Percentiles rank a stretch among this genome's conserved stretches.
These are phyloP conservation scores for Drosophila lacicola DNA, from an alignment of 2,888 invertebrate genomes.

Conservation along the genomic window DNA sequence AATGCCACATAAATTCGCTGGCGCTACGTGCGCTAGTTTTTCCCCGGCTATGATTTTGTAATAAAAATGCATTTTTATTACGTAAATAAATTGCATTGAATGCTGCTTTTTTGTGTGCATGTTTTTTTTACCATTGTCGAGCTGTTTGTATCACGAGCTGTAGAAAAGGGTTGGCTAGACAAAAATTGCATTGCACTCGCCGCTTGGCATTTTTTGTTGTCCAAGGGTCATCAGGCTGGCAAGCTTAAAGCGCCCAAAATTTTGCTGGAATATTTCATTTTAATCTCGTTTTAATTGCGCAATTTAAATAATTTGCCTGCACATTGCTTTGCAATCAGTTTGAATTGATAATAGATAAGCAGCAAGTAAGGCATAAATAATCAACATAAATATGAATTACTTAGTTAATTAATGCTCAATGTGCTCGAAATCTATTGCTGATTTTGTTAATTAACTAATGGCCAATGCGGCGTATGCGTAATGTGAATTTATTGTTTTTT, in stretches of 20 bases:
- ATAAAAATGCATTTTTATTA: constrained; percentile 77
- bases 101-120: constrained; percentile 27
- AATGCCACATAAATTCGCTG: constrained; percentile 67
- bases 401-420: constrained; percentile 57
- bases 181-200: not conserved
- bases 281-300: constrained; percentile 15
- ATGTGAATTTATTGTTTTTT: constrained; percentile 42
- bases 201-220: not conserved
- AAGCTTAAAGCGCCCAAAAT: constrained; percentile 32
- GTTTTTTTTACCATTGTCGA: constrained; percentile 32
- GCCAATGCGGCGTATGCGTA: constrained; percentile 43
- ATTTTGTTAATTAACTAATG: constrained; percentile 45
- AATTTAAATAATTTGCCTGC: constrained; percentile 6
- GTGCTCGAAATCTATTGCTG: constrained; percentile 47
- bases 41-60: constrained; percentile 65
- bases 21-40: constrained; percentile 59
- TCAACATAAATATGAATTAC: constrained; percentile 35
- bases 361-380: constrained; percentile 1
- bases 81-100: constrained; percentile 78
- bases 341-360: constrained; percentile 6
- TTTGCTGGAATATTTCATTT: not conserved
- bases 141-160: constrained; percentile 41
- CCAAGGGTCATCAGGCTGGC: not conserved
- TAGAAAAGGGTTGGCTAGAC: too few species aligned
- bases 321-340: not conserved